Base-by-base conservation (phyloP, 1,140 invertebrate genomes). In the Hylaeus anthracinus region DNA sequence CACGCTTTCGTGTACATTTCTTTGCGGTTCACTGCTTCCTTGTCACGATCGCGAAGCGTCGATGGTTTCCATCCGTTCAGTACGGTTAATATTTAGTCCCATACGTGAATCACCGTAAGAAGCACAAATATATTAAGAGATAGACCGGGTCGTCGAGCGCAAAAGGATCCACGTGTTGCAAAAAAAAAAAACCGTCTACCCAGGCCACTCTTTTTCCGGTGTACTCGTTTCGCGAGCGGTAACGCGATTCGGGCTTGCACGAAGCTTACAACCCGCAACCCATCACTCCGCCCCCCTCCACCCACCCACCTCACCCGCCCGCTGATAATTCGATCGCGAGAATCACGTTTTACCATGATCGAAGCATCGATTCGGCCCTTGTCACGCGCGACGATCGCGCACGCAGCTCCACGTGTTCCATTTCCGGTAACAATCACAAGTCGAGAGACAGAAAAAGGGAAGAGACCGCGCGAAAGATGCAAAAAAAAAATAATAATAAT, bases 141-240 rank as follows among this genome's bases (percentile, higher is more conserved):
- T 84, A 88, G 72, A 81, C 64, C 85, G 86, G 82, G 83, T 86
- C 79, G 86, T 82, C 73, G 75, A 80, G 69, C 86, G 86, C 79
- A 85, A 84, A 82, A 88, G 82, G 82, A 85, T 87, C 82, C 83
- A 84, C 86, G 82, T 84, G 86, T 87, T 87, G 86, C 86, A 26
- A 26, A 26, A 26, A 26, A 0, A 26, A 26, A 26, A 82, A 82
- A 86, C 51, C 45, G 45, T 73, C 55, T 58, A 51, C 48, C 14
- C 39, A 77, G 9, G 79, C 65, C 63, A 41, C 58, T 70, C 58
- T 70, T 79, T 74, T 71, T 56, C 26, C 66, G 43, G 70, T 83
- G 56, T 72, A 51, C 63, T 58, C 48, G 39, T 71, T 74, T 71
- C 53, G 64, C 63, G 3, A 60, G 3, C 3, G 37, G n/a, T 8